Percentiles rank a stretch among this genome's conserved stretches.
Evolutionary conservation across 1,140 invertebrate genomes (phyloP).

Genomic region (Cotesia vestalis): DNA sequence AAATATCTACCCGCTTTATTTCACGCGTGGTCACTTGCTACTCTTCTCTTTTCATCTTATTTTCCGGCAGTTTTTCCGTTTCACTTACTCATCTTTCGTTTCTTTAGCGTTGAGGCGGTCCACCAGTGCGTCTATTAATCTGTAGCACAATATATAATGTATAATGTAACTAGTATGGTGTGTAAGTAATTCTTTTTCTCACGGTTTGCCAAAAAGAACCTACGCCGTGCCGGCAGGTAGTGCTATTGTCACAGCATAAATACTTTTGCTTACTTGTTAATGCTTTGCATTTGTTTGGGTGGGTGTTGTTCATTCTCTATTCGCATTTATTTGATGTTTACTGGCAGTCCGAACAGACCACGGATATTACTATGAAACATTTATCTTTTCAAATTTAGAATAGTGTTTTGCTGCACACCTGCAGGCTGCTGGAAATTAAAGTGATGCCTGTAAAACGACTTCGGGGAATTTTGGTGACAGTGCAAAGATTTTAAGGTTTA

Average conservation of each 20-base stretch:
- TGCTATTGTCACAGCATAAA: slow-evolving; percentile 44
- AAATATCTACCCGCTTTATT: neutral
- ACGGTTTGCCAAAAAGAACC: slow-evolving; percentile 48
- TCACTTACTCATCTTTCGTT: slow-evolving; percentile 9
- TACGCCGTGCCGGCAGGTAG: slow-evolving; percentile 38
- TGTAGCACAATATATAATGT: neutral
- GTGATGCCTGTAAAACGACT: too few relatives aligned
- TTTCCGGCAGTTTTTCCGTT: slow-evolving; percentile 13
- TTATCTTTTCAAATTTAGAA: slow-evolving; percentile 43
- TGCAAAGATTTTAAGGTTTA: too few relatives aligned
- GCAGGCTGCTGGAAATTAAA: too few relatives aligned
- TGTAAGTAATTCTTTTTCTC: slow-evolving; percentile 48
- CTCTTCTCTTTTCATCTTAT: neutral
- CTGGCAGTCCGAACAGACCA: neutral
- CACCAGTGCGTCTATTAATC: neutral
- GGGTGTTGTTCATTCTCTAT: slow-evolving; percentile 46
- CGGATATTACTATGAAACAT: neutral
- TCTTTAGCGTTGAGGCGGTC: neutral
- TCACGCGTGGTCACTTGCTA: slow-evolving; percentile 23
- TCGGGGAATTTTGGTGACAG: too few relatives aligned
- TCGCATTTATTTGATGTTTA: slow-evolving; percentile 35
- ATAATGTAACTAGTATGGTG: neutral
- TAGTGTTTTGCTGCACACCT: too few relatives aligned
- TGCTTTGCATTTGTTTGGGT: too few relatives aligned
- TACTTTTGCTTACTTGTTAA: slow-evolving; percentile 44